Base-by-base conservation (phyloP, 2,797 vertebrate genomes). In the Premnoplex brunnescens region DNA sequence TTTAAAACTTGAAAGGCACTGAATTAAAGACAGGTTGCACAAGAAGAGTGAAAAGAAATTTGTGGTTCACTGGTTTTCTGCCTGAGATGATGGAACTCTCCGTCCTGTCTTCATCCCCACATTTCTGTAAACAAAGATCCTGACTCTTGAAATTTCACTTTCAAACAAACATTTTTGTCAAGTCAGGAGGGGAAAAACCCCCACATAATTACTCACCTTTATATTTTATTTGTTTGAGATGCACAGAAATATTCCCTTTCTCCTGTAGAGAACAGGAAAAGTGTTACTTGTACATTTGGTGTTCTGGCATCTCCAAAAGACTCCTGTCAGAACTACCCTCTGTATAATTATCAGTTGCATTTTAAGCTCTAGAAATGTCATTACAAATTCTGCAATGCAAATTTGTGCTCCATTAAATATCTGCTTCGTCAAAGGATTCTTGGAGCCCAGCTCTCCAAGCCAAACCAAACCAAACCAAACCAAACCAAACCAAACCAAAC, bases 131-230 rank as follows among this genome's bases (percentile, higher is more conserved):
- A 44, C 2, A 30, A 8, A 66, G 36, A 49, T 4, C 3, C 5
- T 7, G 28, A 39, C 8, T 49, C 34, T 27, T 48, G 43, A 77
- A 46, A 72, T 55, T 71, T 74, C 9, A 51, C 64, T 84, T 94
- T 28, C 49, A 63, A 80, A 9, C 7, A 55, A 46, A 24, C 37
- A n/a, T 2, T 63, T 90, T 54, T 30, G 1, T 62, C n/a, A 41
- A 54, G 2, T 28, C 10, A 41, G 30, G 8, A 14, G 18, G 66
- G 41, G 32, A 54, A 39, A 26, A 49, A 14, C 22, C 46, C 46
- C 12, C 10, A 2, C 8, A 1, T 39, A 0, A 1, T 62, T 51
- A 37, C 12, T 36, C 17, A 21, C 14, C 17, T 86, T 78, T 24
- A 9, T 37, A 32, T 49, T 73, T 51, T 41, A 66, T n/a, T 69